These are phyloP conservation scores for Isichthys henryi DNA, from an alignment of 2,113 vertebrate species.

Conservation along the genomic window DNA sequence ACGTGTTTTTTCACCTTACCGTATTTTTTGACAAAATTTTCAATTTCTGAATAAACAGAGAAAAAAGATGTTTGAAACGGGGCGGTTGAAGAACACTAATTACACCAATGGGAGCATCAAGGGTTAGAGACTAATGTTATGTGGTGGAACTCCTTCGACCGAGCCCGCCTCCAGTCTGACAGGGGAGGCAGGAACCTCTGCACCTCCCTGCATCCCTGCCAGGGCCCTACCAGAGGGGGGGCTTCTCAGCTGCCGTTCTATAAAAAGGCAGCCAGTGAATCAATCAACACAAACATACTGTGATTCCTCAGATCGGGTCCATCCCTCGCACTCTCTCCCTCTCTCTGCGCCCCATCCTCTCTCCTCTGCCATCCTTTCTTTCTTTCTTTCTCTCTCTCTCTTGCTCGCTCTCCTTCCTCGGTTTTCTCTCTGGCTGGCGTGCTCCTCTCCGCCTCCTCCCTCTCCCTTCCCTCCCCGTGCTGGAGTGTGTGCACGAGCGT, in stretches of 20 bases:
- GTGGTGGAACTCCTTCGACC: neutral
- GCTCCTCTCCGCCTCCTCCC: constrained; percentile 17
- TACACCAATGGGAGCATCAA: neutral
- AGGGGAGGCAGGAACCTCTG: neutral
- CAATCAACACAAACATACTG: constrained; percentile 18
- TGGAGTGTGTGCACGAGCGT: neutral
- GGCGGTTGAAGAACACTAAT: neutral
- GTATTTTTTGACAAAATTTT: neutral
- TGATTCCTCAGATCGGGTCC: constrained; percentile 11
- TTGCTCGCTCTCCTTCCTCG: constrained; percentile 18
- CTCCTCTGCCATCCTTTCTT: constrained; percentile 31
- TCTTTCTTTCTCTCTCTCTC: constrained; percentile 26
- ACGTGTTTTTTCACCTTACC: neutral
- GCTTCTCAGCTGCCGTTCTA: neutral
- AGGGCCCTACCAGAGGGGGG: neutral
- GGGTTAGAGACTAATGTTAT: neutral
- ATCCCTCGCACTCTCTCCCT: constrained; percentile 14
- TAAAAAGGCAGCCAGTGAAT: constrained; percentile 20
- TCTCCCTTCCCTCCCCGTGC: constrained; percentile 32
- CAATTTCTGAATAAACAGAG: neutral
- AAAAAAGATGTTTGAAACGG: neutral
- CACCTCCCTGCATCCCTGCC: neutral
- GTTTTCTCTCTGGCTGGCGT: constrained; percentile 32
- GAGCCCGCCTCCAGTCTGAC: neutral
- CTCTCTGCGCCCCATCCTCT: neutral